Evolutionary conservation across 2,797 vertebrate genomes (phyloP).

Genomic region (Dryobates pubescens): DNA sequence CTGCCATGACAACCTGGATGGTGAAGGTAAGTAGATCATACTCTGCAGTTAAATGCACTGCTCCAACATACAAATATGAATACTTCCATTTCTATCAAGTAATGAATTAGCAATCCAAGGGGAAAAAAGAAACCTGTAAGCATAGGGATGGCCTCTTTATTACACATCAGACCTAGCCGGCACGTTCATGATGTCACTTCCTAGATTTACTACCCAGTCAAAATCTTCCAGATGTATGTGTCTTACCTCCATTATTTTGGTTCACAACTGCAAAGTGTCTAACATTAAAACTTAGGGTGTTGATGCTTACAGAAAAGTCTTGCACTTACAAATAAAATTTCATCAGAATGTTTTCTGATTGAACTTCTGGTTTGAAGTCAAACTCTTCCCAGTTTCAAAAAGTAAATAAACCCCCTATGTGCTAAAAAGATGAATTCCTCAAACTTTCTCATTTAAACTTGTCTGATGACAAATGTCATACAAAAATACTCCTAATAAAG

Average conservation of each 20-base stretch:
- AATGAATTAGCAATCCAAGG: neutral
- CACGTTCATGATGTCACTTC: fast-evolving
- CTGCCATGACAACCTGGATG: slow-evolving; percentile 12
- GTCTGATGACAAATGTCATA: neutral
- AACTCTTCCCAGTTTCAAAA: neutral
- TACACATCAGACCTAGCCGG: neutral
- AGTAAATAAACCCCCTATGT: neutral
- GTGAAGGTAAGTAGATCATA: neutral
- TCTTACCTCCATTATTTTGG: neutral
- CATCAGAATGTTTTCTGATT: neutral
- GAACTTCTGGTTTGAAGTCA: neutral
- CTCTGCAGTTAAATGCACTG: neutral
- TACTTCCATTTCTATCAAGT: neutral
- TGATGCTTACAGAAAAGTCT: neutral
- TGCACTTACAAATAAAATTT: neutral
- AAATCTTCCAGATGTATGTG: neutral
- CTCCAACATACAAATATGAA: neutral
- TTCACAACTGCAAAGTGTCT: neutral
- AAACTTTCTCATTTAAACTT: neutral
- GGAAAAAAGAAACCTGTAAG: fast-evolving
- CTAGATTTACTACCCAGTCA: neutral
- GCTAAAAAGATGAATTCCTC: neutral
- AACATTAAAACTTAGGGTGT: neutral
- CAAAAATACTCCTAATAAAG: neutral
- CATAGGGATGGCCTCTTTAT: neutral